Conservation (phyloP, 2,113 vertebrate genomes). For the Brachypodius melanocephalos region DNA sequence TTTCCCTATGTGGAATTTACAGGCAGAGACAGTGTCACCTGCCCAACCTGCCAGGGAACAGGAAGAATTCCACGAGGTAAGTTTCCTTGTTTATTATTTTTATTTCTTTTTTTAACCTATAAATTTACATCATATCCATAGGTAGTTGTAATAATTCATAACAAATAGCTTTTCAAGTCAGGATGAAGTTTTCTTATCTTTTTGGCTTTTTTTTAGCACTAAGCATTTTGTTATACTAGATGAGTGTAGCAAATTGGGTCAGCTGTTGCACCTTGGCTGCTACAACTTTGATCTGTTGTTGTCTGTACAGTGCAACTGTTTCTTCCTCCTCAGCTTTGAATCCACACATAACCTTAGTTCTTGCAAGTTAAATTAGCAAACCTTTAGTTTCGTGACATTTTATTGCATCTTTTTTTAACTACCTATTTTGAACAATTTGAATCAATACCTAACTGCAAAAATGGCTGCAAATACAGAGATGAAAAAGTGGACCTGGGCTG, state of each 20-base stretch:
- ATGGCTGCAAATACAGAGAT: neutral
- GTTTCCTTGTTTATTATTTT: neutral
- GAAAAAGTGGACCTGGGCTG: neutral
- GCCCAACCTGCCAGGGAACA: slow-evolving; percentile 95
- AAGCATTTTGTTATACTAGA: neutral
- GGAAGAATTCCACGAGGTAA: slow-evolving; percentile 95
- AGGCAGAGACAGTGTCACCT: slow-evolving; percentile 94
- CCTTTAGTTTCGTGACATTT: neutral
- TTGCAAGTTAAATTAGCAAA: neutral
- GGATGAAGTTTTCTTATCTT: neutral
- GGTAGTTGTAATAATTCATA: neutral
- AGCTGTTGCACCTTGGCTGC: neutral
- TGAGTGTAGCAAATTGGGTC: neutral
- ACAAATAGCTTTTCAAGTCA: neutral
- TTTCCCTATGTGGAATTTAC: slow-evolving; percentile 99
- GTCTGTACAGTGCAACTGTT: neutral
- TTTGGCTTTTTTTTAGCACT: neutral
- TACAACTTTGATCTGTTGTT: neutral
- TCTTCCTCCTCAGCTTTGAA: neutral
- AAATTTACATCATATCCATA: neutral
- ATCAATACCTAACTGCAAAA: neutral
- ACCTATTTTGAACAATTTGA: neutral
- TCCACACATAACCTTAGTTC: fast-evolving
- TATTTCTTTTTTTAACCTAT: neutral
- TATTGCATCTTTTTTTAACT: neutral